These are phyloP conservation scores for Sebastes schlegelii DNA, from an alignment of 2,113 vertebrate species.

Conservation along the genomic window DNA sequence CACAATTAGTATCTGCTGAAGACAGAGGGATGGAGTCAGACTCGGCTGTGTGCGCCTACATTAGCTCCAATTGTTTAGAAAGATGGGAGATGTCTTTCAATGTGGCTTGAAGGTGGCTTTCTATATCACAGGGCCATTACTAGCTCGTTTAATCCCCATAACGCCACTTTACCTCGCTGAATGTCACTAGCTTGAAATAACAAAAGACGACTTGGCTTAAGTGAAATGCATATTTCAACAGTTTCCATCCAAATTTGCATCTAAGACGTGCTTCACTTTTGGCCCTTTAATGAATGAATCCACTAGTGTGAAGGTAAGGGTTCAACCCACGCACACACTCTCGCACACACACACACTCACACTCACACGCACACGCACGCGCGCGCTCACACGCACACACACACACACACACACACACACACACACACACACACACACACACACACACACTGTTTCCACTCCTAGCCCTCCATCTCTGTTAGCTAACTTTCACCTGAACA, in stretches of 20 bases:
- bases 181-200: constrained; percentile 54
- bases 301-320: constrained; percentile 5
- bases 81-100: constrained; percentile 82
- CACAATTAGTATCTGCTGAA: constrained; percentile 80
- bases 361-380: too few species aligned
- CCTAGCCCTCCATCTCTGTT: background rate
- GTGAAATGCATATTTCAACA: constrained; percentile 73
- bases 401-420: constrained; percentile 32
- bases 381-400: constrained; percentile 1
- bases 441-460: background rate
- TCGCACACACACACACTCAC: background rate
- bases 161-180: constrained; percentile 54
- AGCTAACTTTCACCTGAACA: constrained; percentile 9
- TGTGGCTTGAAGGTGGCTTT: constrained; percentile 76
- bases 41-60: constrained; percentile 38
- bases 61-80: constrained; percentile 77
- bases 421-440: constrained; percentile 27
- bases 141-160: constrained; percentile 73
- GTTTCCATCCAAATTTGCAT: constrained; percentile 67
- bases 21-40: constrained; percentile 63
- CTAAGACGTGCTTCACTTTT: constrained; percentile 32
- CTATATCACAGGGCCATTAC: constrained; percentile 70
- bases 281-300: constrained; percentile 1
- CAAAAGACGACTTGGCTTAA: constrained; percentile 64
- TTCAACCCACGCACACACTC: constrained; percentile 32